phyloP scores from a whole-genome alignment of 2,797 vertebrate genomes.

The Scyliorhinus canicula region DNA sequence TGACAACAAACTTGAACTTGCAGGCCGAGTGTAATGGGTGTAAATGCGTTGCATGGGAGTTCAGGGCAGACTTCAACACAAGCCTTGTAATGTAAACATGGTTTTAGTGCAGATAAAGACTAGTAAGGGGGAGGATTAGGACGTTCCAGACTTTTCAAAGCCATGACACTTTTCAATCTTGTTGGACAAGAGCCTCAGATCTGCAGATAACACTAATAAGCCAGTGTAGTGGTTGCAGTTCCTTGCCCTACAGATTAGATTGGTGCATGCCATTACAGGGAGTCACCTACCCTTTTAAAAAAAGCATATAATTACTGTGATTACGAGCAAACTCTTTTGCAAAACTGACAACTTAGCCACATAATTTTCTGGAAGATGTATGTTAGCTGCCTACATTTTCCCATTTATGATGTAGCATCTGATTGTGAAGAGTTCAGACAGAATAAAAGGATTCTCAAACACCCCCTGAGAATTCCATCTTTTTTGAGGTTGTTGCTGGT shows the following conservation, averaged over 20 bases:
- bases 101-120: conserved; percentile 16
- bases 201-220: background rate
- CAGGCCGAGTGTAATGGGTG: background rate
- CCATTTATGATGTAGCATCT: conserved; percentile 13
- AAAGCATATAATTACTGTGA: conserved; percentile 22
- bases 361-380: background rate
- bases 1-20: conserved; percentile 29
- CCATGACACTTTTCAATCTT: conserved; percentile 8
- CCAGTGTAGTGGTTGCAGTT: background rate
- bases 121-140: conserved; percentile 23
- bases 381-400: background rate
- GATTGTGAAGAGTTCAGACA: background rate
- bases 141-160: background rate
- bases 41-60: background rate
- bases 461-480: background rate
- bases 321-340: background rate
- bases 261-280: conserved; percentile 30
- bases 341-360: background rate
- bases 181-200: background rate
- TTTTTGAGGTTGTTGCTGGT: background rate
- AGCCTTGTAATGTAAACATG: conserved; percentile 22
- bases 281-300: conserved; percentile 7
- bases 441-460: background rate
- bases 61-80: conserved; percentile 1
- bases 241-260: conserved; percentile 8